These are phyloP conservation scores for Coendou prehensilis DNA, from an alignment of 2,797 vertebrate species.

Conservation along the genomic window DNA sequence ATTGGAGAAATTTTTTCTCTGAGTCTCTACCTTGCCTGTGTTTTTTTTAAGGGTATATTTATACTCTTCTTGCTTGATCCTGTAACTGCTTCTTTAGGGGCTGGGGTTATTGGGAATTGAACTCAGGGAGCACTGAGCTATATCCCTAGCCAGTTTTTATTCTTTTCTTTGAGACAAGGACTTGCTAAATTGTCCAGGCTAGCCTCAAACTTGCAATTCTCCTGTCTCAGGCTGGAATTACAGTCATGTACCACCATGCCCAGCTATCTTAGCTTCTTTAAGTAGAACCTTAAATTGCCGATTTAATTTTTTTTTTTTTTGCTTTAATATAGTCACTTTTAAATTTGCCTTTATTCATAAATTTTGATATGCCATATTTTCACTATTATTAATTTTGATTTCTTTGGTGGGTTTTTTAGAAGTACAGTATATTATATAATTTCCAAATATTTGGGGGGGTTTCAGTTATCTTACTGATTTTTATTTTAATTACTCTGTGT, in stretches of 20 bases:
- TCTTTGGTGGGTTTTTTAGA: constrained; percentile 33
- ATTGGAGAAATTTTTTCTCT: constrained; percentile 2
- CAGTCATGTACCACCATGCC: neutral
- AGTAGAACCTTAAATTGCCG: constrained; percentile 19
- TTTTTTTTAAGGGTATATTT: neutral
- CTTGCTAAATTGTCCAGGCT: neutral
- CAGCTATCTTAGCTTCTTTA: neutral
- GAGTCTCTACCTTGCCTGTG: neutral
- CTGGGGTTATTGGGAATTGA: neutral
- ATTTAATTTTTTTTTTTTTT: constrained; percentile 48
- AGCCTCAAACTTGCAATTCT: neutral
- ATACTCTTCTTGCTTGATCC: neutral
- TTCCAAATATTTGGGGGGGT: constrained; percentile 40
- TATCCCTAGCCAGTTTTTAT: neutral
- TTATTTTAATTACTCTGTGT: constrained; percentile 42
- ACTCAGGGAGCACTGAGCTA: neutral
- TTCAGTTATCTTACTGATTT: neutral
- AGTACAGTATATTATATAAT: neutral
- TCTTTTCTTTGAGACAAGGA: neutral
- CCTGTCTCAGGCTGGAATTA: neutral
- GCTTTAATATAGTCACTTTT: constrained; percentile 30
- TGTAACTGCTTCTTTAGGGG: neutral
- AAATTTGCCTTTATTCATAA: constrained; percentile 1
- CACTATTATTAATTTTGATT: constrained; percentile 47
- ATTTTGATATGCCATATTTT: constrained; percentile 13